Conservation (phyloP, 2,797 vertebrate species). For the Anguilla obscura region DNA sequence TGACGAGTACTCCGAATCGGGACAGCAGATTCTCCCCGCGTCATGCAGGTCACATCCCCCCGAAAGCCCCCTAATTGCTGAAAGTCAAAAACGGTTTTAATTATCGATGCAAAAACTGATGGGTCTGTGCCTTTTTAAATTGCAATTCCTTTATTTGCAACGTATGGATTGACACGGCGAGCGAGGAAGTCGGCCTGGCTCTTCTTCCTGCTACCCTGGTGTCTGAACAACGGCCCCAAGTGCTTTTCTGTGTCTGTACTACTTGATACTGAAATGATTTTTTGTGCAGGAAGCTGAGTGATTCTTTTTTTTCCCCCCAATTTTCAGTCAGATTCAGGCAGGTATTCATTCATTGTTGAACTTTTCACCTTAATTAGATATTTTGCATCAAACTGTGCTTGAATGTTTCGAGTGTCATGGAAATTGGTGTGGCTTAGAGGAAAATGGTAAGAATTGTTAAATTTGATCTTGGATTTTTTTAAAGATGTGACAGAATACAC, state of each 20-base stretch:
- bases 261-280: constrained; percentile 19
- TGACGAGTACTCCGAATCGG: not conserved
- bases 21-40: not conserved
- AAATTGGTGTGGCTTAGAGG: constrained; percentile 9
- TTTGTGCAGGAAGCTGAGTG: constrained; percentile 18
- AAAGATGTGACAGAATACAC: constrained; percentile 12
- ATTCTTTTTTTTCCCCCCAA: not conserved
- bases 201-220: not conserved
- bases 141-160: constrained; percentile 35
- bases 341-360: constrained; percentile 15
- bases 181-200: not conserved
- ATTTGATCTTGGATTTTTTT: constrained; percentile 11
- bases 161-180: constrained; percentile 28
- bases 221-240: constrained; percentile 35
- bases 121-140: constrained; percentile 57
- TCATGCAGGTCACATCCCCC: not conserved
- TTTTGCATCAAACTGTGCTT: not conserved
- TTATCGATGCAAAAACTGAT: constrained; percentile 44
- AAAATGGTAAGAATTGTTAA: constrained; percentile 10
- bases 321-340: constrained; percentile 20
- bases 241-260: constrained; percentile 34
- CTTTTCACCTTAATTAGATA: not conserved
- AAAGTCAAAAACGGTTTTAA: constrained; percentile 45
- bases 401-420: constrained; percentile 4
- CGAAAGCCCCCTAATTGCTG: constrained; percentile 35